These are phyloP conservation scores for Galago senegalensis DNA, from an alignment of 2,797 vertebrate genomes.

Conservation along the genomic window DNA sequence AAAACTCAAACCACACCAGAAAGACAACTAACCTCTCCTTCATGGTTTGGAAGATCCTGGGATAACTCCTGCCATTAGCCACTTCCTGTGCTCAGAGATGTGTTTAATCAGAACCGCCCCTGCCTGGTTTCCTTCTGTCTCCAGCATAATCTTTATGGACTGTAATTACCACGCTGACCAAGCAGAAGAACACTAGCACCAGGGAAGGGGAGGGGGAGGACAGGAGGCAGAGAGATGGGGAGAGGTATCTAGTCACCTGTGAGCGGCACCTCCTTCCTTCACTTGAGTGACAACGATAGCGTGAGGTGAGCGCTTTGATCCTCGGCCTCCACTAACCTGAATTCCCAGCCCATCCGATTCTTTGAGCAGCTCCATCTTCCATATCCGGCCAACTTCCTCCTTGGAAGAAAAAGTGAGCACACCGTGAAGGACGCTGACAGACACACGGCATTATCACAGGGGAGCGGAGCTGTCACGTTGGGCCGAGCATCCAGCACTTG, in stretches of 20 bases:
- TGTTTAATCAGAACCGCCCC: neutral
- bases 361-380: conserved; percentile 99
- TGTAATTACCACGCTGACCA: conserved; percentile 10
- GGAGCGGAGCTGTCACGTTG: neutral
- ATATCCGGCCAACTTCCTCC: conserved; percentile 95
- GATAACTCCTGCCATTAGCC: neutral
- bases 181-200: neutral
- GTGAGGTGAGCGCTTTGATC: conserved; percentile 96
- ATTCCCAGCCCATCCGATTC: conserved; percentile 96
- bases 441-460: neutral
- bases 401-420: conserved; percentile 89
- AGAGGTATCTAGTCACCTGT: conserved; percentile 92
- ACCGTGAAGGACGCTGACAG: conserved; percentile 81
- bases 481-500: neutral
- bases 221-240: conserved; percentile 1
- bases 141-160: neutral
- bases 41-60: neutral
- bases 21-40: neutral
- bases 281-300: conserved; percentile 96
- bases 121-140: neutral
- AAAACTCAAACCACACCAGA: neutral
- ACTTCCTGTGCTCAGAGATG: conserved; percentile 69
- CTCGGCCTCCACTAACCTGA: conserved; percentile 97
- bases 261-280: conserved; percentile 95
- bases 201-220: neutral